These are phyloP conservation scores for Oryzias celebensis DNA, from an alignment of 2,113 vertebrate genomes.

Conservation along the genomic window DNA sequence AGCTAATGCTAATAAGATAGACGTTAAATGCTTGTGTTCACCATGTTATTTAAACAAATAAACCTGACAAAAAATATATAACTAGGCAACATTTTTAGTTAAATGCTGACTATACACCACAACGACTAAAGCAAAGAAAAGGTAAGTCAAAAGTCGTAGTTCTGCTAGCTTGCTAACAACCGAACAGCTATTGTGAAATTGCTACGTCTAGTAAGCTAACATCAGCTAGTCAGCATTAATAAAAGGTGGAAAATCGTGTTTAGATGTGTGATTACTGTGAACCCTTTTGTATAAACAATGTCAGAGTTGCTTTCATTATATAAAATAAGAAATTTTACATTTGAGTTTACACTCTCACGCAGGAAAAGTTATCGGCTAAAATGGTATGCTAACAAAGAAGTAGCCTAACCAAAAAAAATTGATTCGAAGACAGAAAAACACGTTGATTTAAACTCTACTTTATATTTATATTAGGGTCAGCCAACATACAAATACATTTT, in stretches of 20 bases:
- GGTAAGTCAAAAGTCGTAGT: constrained; percentile 30
- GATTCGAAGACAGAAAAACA: too few relatives aligned
- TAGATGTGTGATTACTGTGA: too few relatives aligned
- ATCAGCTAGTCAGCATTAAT: constrained; percentile 9
- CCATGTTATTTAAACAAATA: constrained; percentile 35
- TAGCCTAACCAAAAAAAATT: too few relatives aligned
- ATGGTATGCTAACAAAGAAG: too few relatives aligned
- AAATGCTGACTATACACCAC: neutral
- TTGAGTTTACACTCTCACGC: too few relatives aligned
- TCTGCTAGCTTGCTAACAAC: neutral
- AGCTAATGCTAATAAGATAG: constrained; percentile 45
- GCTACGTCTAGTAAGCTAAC: constrained; percentile 29
- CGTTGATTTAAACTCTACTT: too few relatives aligned
- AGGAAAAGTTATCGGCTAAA: too few relatives aligned
- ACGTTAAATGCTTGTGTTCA: constrained; percentile 19
- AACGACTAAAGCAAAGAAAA: constrained; percentile 5
- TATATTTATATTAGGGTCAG: too few relatives aligned
- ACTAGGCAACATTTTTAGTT: neutral
- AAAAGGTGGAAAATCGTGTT: neutral
- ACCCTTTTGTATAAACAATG: too few relatives aligned
- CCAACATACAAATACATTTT: too few relatives aligned
- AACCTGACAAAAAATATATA: neutral
- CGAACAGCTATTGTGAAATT: neutral
- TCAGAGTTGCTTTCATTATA: too few relatives aligned
- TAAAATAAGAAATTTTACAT: too few relatives aligned